Evolutionary conservation across 2,113 vertebrate genomes (phyloP).

Genomic region (Glareola pratincola): DNA sequence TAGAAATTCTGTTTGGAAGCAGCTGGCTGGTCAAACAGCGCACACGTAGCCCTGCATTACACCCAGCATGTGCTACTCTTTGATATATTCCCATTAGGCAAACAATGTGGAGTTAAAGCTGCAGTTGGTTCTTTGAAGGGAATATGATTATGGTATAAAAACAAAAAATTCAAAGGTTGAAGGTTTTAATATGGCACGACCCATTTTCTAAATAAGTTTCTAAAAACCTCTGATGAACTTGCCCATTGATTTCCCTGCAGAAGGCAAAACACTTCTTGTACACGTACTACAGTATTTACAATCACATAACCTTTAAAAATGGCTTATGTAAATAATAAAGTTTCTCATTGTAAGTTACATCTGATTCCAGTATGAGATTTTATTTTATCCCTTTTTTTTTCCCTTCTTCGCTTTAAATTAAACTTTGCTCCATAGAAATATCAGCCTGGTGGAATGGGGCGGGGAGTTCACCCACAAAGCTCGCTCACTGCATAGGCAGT

Average conservation of each 20-base stretch:
- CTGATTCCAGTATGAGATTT: neutral
- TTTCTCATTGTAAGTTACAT: neutral
- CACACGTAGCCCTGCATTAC: fast-evolving
- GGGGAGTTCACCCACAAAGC: neutral
- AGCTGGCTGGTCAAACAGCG: neutral
- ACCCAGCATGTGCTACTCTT: neutral
- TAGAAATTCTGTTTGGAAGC: neutral
- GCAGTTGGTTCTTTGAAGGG: neutral
- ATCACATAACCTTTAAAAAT: neutral
- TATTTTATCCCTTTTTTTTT: neutral
- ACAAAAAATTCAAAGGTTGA: neutral
- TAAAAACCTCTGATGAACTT: neutral
- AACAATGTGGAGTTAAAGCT: neutral
- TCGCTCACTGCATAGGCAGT: neutral
- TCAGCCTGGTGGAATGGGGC: neutral
- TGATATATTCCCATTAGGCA: neutral
- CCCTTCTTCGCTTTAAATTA: neutral
- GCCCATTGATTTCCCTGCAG: neutral
- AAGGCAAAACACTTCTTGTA: neutral
- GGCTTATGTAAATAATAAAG: neutral
- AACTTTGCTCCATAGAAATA: neutral
- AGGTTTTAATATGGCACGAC: neutral
- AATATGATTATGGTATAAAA: neutral
- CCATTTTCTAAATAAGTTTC: neutral
- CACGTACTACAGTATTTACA: neutral